Percentiles rank a stretch among this genome's conserved stretches.
These are phyloP conservation scores for Spilogale gracilis DNA, from an alignment of 2,113 vertebrate genomes.

Conservation along the genomic window DNA sequence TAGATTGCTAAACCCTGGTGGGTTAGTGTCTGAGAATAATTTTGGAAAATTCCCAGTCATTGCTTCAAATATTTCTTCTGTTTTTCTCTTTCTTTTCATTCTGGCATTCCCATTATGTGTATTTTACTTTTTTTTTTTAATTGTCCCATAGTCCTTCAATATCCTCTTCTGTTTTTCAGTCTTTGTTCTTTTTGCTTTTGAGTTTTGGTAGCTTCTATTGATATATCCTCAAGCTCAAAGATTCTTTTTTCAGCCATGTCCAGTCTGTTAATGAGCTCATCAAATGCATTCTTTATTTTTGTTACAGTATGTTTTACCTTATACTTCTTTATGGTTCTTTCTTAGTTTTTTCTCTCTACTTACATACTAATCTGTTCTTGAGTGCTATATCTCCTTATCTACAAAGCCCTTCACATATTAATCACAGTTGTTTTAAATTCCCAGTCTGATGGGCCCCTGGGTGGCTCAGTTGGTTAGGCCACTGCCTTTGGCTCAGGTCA, in stretches of 20 bases:
- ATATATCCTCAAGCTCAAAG: not conserved
- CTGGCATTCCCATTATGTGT: not conserved
- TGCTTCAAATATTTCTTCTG: not conserved
- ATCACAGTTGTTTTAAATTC: not conserved
- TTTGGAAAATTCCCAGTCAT: not conserved
- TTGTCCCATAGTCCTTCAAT: not conserved
- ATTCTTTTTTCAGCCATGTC: not conserved
- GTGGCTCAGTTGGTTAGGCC: no score
- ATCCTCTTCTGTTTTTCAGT: not conserved
- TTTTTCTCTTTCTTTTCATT: not conserved
- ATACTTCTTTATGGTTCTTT: not conserved
- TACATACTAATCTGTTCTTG: not conserved
- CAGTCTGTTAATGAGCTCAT: not conserved
- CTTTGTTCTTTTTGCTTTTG: slow-evolving; percentile 43
- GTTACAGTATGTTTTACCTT: not conserved
- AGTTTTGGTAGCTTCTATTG: not conserved
- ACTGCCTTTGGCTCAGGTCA: no score
- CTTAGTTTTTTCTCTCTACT: not conserved
- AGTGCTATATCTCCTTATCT: not conserved
- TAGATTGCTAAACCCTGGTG: not conserved
- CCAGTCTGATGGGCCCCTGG: not conserved
- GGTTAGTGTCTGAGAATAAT: not conserved
- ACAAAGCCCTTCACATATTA: not conserved
- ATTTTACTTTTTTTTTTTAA: not conserved
- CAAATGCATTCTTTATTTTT: not conserved